A percentile compares a stretch with the other conserved stretches of the same genome.
These are phyloP conservation scores for Cariama cristata DNA, from an alignment of 2,113 vertebrate species.

Conservation along the genomic window DNA sequence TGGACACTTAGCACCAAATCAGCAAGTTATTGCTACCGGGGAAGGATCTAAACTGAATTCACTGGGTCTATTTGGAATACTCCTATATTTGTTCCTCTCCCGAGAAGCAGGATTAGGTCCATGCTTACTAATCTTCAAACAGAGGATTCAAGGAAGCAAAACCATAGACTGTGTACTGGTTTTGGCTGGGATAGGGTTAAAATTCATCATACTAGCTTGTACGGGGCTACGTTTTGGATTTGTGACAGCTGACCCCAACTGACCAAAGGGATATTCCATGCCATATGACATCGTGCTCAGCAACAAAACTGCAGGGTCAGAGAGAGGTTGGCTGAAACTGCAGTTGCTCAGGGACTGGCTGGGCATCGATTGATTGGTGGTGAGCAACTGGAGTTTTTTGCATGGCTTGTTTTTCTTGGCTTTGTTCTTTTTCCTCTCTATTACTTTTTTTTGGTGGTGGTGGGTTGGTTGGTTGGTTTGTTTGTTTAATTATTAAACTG, in stretches of 20 bases:
- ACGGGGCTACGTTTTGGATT: background rate
- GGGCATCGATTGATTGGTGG: background rate
- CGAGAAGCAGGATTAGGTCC: background rate
- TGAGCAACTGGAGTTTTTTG: background rate
- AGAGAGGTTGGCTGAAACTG: background rate
- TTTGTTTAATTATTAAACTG: background rate
- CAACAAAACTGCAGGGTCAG: background rate
- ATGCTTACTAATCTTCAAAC: background rate
- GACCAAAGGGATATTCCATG: background rate
- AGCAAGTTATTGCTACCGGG: background rate
- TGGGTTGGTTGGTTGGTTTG: background rate
- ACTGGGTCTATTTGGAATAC: background rate
- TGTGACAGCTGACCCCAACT: background rate
- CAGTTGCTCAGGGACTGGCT: background rate
- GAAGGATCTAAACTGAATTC: background rate
- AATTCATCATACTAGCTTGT: background rate
- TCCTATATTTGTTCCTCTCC: background rate
- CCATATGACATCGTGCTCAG: background rate
- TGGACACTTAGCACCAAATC: background rate
- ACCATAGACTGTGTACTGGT: accelerated
- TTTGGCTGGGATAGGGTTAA: background rate
- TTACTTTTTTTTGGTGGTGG: background rate
- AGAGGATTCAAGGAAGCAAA: background rate
- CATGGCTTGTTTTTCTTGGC: background rate
- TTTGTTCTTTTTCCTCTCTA: background rate